These are phyloP conservation scores for Diachasmimorpha longicaudata DNA, from an alignment of 1,140 invertebrate genomes.

Conservation along the genomic window DNA sequence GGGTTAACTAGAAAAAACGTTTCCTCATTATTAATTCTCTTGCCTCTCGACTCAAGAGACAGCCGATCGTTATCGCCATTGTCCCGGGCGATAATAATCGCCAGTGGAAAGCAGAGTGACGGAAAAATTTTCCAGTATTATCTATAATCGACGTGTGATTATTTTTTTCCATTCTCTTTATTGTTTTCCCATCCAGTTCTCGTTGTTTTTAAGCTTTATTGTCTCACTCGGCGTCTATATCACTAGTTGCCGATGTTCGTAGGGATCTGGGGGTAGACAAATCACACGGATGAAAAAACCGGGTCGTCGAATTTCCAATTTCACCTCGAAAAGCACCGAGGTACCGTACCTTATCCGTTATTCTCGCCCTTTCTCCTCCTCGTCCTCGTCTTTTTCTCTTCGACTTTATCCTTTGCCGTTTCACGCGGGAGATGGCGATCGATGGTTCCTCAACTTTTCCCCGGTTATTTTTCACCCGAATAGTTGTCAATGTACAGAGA, in stretches of 20 bases:
- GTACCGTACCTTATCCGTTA: neutral
- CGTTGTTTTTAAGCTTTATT: neutral
- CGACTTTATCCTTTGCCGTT: neutral
- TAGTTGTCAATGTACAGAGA: neutral
- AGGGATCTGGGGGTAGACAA: neutral
- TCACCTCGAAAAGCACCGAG: neutral
- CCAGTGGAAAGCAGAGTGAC: neutral
- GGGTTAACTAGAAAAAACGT: neutral
- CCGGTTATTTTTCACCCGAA: neutral
- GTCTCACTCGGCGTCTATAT: no score
- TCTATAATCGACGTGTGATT: slow-evolving; percentile 8
- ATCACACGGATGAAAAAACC: slow-evolving; percentile 10
- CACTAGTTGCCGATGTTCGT: neutral
- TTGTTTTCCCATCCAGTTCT: neutral
- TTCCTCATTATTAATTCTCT: neutral
- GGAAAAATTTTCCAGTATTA: slow-evolving; percentile 11
- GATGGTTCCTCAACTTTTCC: neutral
- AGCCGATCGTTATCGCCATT: slow-evolving; percentile 10
- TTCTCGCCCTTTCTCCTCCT: neutral
- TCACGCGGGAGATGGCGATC: neutral
- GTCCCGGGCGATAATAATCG: neutral
- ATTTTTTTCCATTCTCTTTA: neutral
- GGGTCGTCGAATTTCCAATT: slow-evolving; percentile 19
- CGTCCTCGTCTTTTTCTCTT: neutral
- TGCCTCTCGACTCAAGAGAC: neutral